A percentile compares a stretch with the other conserved stretches of the same genome.
Conservation (phyloP, 2,888 invertebrate genomes). For the Luffia ferchaultella region DNA sequence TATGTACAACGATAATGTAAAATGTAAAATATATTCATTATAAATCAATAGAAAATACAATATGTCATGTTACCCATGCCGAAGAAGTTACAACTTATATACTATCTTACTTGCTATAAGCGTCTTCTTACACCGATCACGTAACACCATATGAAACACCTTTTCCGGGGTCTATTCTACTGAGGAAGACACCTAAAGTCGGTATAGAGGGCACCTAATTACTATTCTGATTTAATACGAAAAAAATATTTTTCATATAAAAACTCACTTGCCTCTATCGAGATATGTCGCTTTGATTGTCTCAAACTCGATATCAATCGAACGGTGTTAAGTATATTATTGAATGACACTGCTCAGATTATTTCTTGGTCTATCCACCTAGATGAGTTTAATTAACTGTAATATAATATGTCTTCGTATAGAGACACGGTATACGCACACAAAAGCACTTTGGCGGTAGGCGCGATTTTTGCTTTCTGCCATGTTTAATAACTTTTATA, state of each 20-base stretch:
- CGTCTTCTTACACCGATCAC: constrained; percentile 60
- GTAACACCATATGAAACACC: constrained; percentile 30
- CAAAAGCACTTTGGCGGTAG: too few species aligned
- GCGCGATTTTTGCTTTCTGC: too few species aligned
- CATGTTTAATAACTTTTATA: too few species aligned
- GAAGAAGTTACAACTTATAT: neutral
- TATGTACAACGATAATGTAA: neutral
- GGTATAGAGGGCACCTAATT: neutral
- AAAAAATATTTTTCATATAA: neutral
- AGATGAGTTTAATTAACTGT: too few species aligned
- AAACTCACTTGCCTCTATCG: neutral
- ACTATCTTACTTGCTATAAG: constrained; percentile 41
- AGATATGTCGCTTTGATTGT: neutral
- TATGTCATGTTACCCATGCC: neutral
- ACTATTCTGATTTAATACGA: neutral
- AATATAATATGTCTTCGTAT: too few species aligned
- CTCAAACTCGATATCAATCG: too few species aligned
- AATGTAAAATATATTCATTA: neutral
- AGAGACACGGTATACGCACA: too few species aligned
- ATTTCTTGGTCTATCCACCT: too few species aligned
- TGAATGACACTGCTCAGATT: too few species aligned
- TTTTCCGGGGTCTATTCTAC: neutral
- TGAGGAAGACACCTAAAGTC: neutral
- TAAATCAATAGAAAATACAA: neutral
- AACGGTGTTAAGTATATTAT: too few species aligned